These are phyloP conservation scores for Hemiscyllium ocellatum DNA, from an alignment of 2,113 vertebrate species.

Conservation along the genomic window DNA sequence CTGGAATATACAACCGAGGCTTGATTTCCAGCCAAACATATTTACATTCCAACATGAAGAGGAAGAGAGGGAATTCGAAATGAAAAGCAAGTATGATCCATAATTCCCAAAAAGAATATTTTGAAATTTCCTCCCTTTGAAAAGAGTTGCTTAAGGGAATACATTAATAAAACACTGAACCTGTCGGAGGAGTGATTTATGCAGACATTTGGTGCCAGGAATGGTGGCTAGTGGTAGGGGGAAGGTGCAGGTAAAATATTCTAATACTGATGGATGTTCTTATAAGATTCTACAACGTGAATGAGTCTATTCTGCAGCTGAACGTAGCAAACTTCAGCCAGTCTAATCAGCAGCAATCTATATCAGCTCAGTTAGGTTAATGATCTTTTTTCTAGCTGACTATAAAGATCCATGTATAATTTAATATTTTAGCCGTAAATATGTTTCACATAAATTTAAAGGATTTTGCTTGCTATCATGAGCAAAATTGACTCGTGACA, in stretches of 20 bases:
- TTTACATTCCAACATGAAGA: background rate
- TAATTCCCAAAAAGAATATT: background rate
- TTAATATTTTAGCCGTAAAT: background rate
- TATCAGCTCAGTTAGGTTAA: background rate
- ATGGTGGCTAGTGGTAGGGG: background rate
- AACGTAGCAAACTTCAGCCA: background rate
- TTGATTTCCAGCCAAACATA: background rate
- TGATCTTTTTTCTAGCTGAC: background rate
- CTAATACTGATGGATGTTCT: background rate
- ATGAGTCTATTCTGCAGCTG: background rate
- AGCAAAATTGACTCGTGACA: background rate
- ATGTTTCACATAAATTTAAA: background rate
- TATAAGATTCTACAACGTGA: background rate
- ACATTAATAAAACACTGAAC: background rate
- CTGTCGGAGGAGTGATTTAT: background rate
- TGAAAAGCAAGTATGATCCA: background rate
- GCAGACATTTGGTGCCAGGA: background rate
- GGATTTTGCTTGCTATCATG: background rate
- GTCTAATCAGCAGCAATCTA: background rate
- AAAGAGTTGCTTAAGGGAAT: conserved; percentile 1
- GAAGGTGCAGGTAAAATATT: background rate
- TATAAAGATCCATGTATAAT: background rate
- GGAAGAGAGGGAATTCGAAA: background rate
- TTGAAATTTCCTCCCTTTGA: background rate
- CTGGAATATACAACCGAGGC: background rate